phyloP scores from a whole-genome alignment of 2,797 vertebrate genomes.

The Sebastes matsubarae region DNA sequence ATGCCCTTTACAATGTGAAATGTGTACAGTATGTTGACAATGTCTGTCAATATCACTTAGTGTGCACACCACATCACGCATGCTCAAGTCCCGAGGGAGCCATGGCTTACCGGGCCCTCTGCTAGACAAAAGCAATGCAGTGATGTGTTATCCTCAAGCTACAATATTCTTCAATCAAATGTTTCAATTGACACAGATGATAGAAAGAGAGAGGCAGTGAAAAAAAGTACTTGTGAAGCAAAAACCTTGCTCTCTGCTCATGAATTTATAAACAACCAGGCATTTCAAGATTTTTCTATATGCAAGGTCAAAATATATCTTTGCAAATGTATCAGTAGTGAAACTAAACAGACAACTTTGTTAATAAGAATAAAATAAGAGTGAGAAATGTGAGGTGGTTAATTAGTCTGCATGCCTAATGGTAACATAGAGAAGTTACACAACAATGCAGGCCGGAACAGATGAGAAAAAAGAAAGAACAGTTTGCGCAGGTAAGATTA shows the following conservation, averaged over 20 bases:
- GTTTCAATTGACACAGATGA: neutral
- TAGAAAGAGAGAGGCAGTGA: neutral
- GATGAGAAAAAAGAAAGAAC: neutral
- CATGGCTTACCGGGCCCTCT: neutral
- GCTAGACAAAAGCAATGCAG: slow-evolving; percentile 10
- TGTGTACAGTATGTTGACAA: slow-evolving; percentile 37
- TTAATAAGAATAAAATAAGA: neutral
- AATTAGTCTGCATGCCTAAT: neutral
- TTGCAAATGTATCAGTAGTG: neutral
- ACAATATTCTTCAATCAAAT: slow-evolving; percentile 10
- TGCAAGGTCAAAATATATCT: neutral
- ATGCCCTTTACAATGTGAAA: slow-evolving; percentile 29
- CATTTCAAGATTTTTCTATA: neutral
- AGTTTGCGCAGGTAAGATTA: neutral
- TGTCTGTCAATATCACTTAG: slow-evolving; percentile 36
- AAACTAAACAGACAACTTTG: neutral
- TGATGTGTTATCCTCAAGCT: neutral
- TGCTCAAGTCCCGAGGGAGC: slow-evolving; percentile 5
- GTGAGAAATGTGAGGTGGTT: neutral
- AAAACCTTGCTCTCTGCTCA: neutral
- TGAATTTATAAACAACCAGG: neutral
- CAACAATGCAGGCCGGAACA: neutral
- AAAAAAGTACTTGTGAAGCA: neutral
- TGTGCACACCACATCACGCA: slow-evolving; percentile 13
- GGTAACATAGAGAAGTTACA: neutral